A percentile compares a stretch with the other conserved stretches of the same genome.
Conservation (phyloP, 2,797 vertebrate species). For the Lepus townsendii region DNA sequence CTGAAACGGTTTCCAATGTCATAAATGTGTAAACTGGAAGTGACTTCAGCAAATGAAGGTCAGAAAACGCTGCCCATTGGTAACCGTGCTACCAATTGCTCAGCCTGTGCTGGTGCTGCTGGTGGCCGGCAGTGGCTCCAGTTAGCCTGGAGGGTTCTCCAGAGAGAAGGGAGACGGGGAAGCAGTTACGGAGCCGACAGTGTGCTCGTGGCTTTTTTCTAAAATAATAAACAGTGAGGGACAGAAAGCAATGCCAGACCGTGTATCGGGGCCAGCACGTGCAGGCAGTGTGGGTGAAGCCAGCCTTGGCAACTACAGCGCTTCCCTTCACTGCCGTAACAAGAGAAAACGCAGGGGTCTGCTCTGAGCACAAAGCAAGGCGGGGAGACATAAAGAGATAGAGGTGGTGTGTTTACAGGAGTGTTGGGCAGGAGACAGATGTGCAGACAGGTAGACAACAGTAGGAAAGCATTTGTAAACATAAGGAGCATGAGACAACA, state of each 20-base stretch:
- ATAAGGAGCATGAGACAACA: not conserved
- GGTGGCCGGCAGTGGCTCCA: accelerated
- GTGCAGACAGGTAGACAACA: not conserved
- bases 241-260: not conserved
- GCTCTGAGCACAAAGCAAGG: not conserved
- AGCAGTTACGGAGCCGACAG: not conserved
- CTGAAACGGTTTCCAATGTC: not conserved
- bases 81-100: accelerated
- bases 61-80: accelerated
- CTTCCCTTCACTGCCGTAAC: not conserved
- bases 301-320: accelerated
- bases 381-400: not conserved
- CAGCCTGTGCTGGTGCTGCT: too few species aligned
- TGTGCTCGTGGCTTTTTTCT: too few species aligned
- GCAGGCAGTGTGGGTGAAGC: accelerated
- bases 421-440: too few species aligned
- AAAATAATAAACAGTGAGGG: not conserved
- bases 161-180: too few species aligned
- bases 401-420: not conserved
- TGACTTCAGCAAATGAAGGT: not conserved
- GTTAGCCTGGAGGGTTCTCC: not conserved
- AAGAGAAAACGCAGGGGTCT: too few species aligned
- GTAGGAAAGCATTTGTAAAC: not conserved
- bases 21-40: not conserved
- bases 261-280: not conserved